Evolutionary conservation across 2,797 vertebrate species (phyloP).

Genomic region (Euthynnus affinis): DNA sequence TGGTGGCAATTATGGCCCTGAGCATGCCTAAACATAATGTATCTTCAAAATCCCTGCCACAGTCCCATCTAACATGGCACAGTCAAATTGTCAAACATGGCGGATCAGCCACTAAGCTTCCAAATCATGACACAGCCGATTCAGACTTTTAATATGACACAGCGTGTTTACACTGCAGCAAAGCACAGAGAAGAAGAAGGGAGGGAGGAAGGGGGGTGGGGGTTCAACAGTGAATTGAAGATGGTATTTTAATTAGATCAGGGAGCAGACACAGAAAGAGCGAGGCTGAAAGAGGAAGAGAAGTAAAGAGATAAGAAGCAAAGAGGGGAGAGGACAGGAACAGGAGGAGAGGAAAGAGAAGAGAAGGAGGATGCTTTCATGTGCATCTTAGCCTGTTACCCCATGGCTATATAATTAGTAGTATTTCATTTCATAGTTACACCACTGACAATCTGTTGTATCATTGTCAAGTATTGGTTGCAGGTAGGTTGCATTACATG

Average conservation of each 20-base stretch:
- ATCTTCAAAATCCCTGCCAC: conserved; percentile 36
- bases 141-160: conserved; percentile 77
- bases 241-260: conserved; percentile 82
- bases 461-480: conserved; percentile 30
- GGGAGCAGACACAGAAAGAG: conserved; percentile 64
- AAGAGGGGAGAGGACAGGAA: conserved; percentile 40
- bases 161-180: conserved; percentile 78
- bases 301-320: conserved; percentile 59
- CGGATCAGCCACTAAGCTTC: conserved; percentile 63
- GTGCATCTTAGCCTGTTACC: conserved; percentile 57
- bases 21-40: conserved; percentile 32
- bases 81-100: conserved; percentile 67
- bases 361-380: conserved; percentile 48
- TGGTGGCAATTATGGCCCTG: conserved; percentile 27
- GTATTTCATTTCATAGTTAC: conserved; percentile 49
- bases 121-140: conserved; percentile 76
- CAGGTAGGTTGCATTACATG: conserved; percentile 20
- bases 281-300: conserved; percentile 50
- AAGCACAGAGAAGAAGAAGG: conserved; percentile 52
- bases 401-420: conserved; percentile 57
- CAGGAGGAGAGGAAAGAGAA: conserved; percentile 30
- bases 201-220: conserved; percentile 43
- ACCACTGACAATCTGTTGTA: conserved; percentile 49
- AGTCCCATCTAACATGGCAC: conserved; percentile 45
- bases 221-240: conserved; percentile 73